These are phyloP conservation scores for Erebia aethiops DNA, from an alignment of 2,888 invertebrate genomes.

Conservation along the genomic window DNA sequence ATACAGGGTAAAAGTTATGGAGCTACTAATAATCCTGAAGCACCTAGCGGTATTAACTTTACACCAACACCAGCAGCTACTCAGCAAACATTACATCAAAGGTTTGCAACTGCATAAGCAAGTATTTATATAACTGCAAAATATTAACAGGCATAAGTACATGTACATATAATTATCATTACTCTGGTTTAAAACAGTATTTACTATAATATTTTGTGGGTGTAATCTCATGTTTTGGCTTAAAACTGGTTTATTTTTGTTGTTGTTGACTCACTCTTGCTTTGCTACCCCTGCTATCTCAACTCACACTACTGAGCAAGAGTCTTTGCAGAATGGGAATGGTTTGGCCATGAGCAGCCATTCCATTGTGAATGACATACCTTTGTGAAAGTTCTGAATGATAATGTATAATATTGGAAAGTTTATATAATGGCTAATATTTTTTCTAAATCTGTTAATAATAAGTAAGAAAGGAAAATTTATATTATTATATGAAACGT, in stretches of 20 bases:
- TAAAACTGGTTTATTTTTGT: neutral
- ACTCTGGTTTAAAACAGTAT: neutral
- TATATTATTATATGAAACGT: no score
- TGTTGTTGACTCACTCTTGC: no score
- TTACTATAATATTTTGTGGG: neutral
- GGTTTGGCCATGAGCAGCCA: no score
- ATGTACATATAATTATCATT: neutral
- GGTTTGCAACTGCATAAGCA: constrained; percentile 65
- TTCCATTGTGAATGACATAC: no score
- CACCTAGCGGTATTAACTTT: constrained; percentile 56
- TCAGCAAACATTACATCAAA: constrained; percentile 69
- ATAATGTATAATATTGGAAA: no score
- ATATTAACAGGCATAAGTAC: neutral
- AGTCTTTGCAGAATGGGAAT: no score
- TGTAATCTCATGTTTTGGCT: neutral
- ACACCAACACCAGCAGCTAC: constrained; percentile 71
- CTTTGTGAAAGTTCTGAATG: no score
- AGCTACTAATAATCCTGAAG: constrained; percentile 38
- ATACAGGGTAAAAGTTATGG: constrained; percentile 69
- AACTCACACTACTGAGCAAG: no score
- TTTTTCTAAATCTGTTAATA: no score
- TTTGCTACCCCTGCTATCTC: no score
- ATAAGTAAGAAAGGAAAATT: no score
- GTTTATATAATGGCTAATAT: no score
- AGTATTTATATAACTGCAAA: neutral